Evolutionary conservation across 2,113 vertebrate species (phyloP).

Genomic region (Psettodes erumei): DNA sequence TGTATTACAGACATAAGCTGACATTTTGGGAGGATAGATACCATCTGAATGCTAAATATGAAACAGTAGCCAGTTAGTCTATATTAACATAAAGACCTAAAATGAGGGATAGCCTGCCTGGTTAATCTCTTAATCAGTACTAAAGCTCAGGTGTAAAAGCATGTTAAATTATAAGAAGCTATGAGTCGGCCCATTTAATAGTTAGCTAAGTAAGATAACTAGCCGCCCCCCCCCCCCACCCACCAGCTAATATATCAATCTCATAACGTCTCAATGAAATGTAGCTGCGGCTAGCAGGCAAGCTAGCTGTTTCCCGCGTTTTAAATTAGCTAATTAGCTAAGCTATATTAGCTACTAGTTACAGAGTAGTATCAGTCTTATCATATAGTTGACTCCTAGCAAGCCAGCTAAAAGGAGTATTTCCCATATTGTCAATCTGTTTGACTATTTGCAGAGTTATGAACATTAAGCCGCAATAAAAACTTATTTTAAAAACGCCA

Average conservation of each 20-base stretch:
- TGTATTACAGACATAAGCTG: too few relatives aligned
- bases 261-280: too few relatives aligned
- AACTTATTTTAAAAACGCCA: background rate
- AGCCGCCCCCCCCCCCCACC: too few relatives aligned
- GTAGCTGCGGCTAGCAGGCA: background rate
- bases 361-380: too few relatives aligned
- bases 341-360: too few relatives aligned
- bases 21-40: background rate
- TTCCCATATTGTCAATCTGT: background rate
- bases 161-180: too few relatives aligned
- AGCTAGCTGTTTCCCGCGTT: too few relatives aligned
- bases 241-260: too few relatives aligned
- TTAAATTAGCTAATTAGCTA: too few relatives aligned
- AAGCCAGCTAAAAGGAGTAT: background rate
- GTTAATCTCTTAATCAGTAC: background rate
- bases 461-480: background rate
- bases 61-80: background rate
- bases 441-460: background rate
- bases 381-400: background rate
- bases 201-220: too few relatives aligned
- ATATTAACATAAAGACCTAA: background rate
- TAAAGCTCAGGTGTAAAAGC: background rate
- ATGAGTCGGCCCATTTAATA: too few relatives aligned
- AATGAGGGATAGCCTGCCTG: background rate
- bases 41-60: background rate